phyloP scores from a whole-genome alignment of 2,888 invertebrate species.

The Cylloceria caligata region DNA sequence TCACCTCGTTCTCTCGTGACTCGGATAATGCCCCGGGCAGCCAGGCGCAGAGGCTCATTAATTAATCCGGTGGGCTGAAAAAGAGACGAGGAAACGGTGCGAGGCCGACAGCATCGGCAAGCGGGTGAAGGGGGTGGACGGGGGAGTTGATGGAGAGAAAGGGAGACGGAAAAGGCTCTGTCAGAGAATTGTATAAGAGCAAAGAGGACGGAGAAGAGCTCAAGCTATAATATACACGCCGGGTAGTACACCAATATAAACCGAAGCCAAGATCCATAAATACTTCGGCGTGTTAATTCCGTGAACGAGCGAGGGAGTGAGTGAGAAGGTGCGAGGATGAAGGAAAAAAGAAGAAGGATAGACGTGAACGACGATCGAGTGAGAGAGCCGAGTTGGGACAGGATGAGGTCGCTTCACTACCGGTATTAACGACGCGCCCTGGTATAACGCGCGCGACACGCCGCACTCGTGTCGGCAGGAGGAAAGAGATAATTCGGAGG shows the following conservation, averaged over 20 bases:
- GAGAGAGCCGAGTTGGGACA: constrained; percentile 52
- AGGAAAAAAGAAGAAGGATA: not conserved
- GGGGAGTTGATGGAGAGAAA: constrained; percentile 15
- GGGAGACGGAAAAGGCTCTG: constrained; percentile 54
- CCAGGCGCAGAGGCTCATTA: constrained; percentile 75
- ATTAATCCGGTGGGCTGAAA: constrained; percentile 76
- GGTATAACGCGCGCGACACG: constrained; percentile 66
- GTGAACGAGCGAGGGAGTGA: constrained; percentile 77
- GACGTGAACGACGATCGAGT: not conserved
- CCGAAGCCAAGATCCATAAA: constrained; percentile 79
- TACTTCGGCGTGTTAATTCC: constrained; percentile 81
- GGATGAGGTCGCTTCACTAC: constrained; percentile 76
- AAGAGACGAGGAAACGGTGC: constrained; percentile 57
- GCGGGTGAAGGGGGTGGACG: constrained; percentile 34
- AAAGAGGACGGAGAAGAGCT: constrained; percentile 8
- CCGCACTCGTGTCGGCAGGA: constrained; percentile 66
- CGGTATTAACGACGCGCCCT: constrained; percentile 79
- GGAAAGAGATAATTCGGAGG: constrained; percentile 62
- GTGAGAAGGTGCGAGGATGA: constrained; percentile 63
- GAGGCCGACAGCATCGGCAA: constrained; percentile 57
- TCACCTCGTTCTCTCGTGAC: constrained; percentile 63
- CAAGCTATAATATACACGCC: constrained; percentile 53
- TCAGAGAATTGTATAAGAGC: not conserved
- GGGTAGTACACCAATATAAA: constrained; percentile 58
- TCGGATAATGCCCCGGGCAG: constrained; percentile 76